These are phyloP conservation scores for Pharmacophagus antenor DNA, from an alignment of 2,888 invertebrate species.

Conservation along the genomic window DNA sequence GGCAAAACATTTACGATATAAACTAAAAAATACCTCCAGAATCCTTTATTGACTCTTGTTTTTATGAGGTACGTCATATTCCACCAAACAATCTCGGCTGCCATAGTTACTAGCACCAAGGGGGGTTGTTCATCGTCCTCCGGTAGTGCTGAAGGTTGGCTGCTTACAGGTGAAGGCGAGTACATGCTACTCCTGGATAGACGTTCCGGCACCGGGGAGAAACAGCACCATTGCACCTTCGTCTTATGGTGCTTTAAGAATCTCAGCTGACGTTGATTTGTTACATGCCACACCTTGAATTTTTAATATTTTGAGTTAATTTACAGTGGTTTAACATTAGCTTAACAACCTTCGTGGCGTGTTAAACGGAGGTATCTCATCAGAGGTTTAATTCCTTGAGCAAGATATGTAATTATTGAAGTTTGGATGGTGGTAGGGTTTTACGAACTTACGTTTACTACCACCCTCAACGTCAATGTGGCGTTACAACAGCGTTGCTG, in stretches of 20 bases:
- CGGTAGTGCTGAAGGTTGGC: slow-evolving; percentile 22
- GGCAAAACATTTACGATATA: not conserved
- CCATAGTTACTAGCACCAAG: slow-evolving; percentile 77
- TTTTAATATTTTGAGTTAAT: too few species aligned
- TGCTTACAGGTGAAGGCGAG: slow-evolving; percentile 24
- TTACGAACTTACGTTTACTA: too few species aligned
- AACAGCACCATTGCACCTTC: slow-evolving; percentile 73
- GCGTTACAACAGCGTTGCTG: too few species aligned
- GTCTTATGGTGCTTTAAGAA: slow-evolving; percentile 77
- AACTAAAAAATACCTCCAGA: slow-evolving; percentile 45
- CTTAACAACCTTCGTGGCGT: too few species aligned
- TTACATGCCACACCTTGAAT: slow-evolving; percentile 73
- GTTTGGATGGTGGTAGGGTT: too few species aligned
- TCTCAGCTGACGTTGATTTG: slow-evolving; percentile 57
- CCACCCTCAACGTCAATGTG: too few species aligned
- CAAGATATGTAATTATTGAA: too few species aligned
- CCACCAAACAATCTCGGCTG: slow-evolving; percentile 82
- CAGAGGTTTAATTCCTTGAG: too few species aligned
- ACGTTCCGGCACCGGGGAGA: slow-evolving; percentile 73
- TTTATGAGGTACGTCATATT: slow-evolving; percentile 65
- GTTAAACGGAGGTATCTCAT: too few species aligned
- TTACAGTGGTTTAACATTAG: too few species aligned
- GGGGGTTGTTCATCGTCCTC: slow-evolving; percentile 59
- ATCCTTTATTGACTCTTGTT: slow-evolving; percentile 43
- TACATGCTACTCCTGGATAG: slow-evolving; percentile 43